Evolutionary conservation across 2,113 vertebrate genomes (phyloP).

Genomic region (Thinocorus orbignyianus): DNA sequence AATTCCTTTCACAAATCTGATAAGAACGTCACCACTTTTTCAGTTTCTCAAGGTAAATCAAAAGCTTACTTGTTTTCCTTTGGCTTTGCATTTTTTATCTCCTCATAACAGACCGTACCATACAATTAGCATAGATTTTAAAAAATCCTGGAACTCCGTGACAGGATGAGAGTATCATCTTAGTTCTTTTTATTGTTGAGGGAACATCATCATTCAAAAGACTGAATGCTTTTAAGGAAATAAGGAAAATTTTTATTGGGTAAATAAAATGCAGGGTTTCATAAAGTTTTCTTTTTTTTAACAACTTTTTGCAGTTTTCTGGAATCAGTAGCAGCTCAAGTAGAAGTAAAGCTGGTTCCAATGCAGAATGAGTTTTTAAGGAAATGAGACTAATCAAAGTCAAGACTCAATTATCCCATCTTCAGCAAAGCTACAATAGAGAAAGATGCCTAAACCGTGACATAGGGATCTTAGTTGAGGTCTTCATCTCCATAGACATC

Average conservation of each 20-base stretch:
- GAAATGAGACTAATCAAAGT: background rate
- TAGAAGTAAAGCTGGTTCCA: background rate
- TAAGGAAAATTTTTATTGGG: background rate
- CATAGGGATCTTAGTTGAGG: background rate
- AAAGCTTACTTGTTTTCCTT: background rate
- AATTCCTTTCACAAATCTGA: background rate
- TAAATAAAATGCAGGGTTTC: background rate
- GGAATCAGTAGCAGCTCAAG: background rate
- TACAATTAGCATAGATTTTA: background rate
- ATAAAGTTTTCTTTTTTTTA: background rate
- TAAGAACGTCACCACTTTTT: background rate
- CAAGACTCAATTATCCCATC: background rate
- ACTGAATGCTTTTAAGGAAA: background rate
- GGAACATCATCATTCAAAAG: background rate
- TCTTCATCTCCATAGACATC: background rate
- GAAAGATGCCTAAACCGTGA: background rate
- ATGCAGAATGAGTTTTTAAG: background rate
- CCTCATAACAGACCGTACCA: background rate
- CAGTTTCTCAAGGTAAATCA: slow-evolving; percentile 6
- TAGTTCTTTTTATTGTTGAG: background rate
- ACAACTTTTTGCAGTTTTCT: background rate
- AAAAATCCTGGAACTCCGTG: background rate
- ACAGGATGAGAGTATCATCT: background rate
- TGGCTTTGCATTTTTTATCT: slow-evolving; percentile 53
- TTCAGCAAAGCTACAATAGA: background rate